Evolutionary conservation across 2,888 invertebrate species (phyloP).

Genomic region (Drosophila mercatorum): DNA sequence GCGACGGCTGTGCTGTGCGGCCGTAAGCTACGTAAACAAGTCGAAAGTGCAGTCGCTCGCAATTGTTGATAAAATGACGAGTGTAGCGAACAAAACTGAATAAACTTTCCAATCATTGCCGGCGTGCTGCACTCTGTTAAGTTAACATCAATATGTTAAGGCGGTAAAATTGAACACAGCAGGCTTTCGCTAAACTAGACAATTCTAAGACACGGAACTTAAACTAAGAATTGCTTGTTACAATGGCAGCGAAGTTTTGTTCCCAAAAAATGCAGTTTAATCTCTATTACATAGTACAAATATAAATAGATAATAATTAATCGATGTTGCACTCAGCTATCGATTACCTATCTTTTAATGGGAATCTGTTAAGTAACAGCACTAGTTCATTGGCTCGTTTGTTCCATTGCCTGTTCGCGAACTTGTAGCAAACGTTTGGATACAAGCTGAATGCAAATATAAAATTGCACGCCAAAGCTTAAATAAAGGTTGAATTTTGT

Average conservation of each 20-base stretch:
- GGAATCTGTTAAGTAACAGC: not conserved
- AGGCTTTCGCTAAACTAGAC: not conserved
- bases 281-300: not conserved
- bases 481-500: slow-evolving; percentile 12
- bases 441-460: slow-evolving; percentile 14
- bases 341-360: not conserved
- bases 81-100: slow-evolving; percentile 14
- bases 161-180: not conserved
- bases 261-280: not conserved
- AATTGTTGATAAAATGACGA: slow-evolving; percentile 10
- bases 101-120: slow-evolving; percentile 40
- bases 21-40: slow-evolving; percentile 1
- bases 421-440: slow-evolving; percentile 26
- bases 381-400: slow-evolving; percentile 7
- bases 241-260: not conserved
- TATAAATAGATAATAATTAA: not conserved
- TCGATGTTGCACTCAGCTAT: not conserved
- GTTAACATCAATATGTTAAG: not conserved
- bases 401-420: slow-evolving; percentile 15
- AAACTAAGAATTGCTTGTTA: not conserved
- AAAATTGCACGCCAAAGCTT: slow-evolving; percentile 26
- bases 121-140: slow-evolving; percentile 8
- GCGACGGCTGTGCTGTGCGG: slow-evolving; percentile 47
- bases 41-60: slow-evolving; percentile 6
- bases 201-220: not conserved